Base-by-base conservation (phyloP, 1,140 invertebrate species). In the Rhagoletis zephyria region DNA sequence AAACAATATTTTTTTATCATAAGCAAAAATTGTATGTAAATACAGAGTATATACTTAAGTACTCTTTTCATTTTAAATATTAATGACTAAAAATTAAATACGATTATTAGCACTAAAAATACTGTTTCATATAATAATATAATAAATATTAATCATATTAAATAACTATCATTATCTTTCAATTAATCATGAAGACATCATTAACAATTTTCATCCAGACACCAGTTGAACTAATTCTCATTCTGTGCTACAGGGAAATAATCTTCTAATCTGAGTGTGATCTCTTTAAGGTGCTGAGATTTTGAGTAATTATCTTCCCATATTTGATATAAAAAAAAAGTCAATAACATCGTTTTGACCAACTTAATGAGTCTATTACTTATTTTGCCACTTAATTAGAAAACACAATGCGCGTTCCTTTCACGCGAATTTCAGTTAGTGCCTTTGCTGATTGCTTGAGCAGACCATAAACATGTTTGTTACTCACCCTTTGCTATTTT, bases 341-440 rank as follows among this genome's bases (percentile, higher is more conserved):
- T 30, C 30, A 30, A 30, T 30, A n/a, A 63, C 61, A 6, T 42
- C 40, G 10, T 12, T 70, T 70, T 70, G 42, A 4, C 30, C 30
- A 70, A 42, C 10, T 70, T 70, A 70, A 70, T 74, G 9, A 74
- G 42, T 42, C 16, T 4, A 74, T 48, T 74, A 56, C 51, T 74
- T 42, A 45, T 74, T 45, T 74, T 45, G 45, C 16, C 16, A 12
- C 4, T 56, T 45, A 70, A 42, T 70, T 70, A 70, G 14, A 74
- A 9, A 5, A 74, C 0, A 10, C 40, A 42, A 14, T n/a, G 67
- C 30, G 12, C 4, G 67, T 74, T 74, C 67, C 67, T 74, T 74
- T 45, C 42, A 48, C 67, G 40, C 40, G 42, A 45, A 16, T 42
- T 74, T 74, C 67, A 16, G 5, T 74, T 74, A 42, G 7, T 40